A percentile compares a stretch with the other conserved stretches of the same genome.
These are phyloP conservation scores for Rhinella marina DNA, from an alignment of 2,797 vertebrate species.

Conservation along the genomic window DNA sequence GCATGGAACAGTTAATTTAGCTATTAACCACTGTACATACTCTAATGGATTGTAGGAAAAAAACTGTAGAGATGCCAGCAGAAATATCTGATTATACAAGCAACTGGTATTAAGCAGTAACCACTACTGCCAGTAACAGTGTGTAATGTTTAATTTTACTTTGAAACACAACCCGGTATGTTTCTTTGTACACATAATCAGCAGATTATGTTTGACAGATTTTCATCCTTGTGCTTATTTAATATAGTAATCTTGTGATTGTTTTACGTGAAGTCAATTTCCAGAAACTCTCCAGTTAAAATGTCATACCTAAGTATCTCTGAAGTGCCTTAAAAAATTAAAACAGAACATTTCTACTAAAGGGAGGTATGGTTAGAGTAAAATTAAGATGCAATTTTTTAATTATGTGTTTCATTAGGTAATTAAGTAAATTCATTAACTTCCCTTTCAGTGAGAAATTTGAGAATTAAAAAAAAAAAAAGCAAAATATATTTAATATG, in stretches of 20 bases:
- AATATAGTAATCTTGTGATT: slow-evolving; percentile 24
- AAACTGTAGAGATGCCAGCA: slow-evolving; percentile 28
- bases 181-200: slow-evolving; percentile 7
- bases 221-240: neutral
- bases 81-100: slow-evolving; percentile 33
- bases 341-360: neutral
- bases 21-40: slow-evolving; percentile 33
- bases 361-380: neutral
- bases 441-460: neutral
- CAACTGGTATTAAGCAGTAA: slow-evolving; percentile 22
- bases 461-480: neutral
- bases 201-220: slow-evolving; percentile 14
- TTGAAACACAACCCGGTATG: neutral
- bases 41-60: slow-evolving; percentile 28
- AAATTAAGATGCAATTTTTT: slow-evolving; percentile 14
- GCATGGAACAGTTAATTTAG: slow-evolving; percentile 36
- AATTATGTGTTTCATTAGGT: neutral
- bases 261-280: slow-evolving; percentile 29
- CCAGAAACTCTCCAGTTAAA: slow-evolving; percentile 32
- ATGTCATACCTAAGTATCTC: slow-evolving; percentile 29
- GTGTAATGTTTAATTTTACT: slow-evolving; percentile 12
- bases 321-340: slow-evolving; percentile 20
- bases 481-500: neutral
- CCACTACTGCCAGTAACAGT: neutral
- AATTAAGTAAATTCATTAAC: neutral